Percentiles rank a stretch among this genome's conserved stretches.
phyloP scores from a whole-genome alignment of 2,113 vertebrate species.

The Lynx canadensis region DNA sequence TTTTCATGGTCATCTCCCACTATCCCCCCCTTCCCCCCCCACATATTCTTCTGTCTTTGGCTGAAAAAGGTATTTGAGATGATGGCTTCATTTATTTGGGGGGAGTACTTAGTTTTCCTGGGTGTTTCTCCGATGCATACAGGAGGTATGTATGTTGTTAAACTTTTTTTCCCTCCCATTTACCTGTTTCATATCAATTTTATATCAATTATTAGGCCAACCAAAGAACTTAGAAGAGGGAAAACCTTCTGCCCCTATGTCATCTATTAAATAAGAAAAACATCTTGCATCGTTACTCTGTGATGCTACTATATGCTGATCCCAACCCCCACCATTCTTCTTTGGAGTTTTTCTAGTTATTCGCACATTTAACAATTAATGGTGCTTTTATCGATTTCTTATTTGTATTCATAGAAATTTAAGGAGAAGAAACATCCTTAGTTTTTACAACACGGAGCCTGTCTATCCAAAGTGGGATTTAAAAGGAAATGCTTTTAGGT shows the following conservation, averaged over 20 bases:
- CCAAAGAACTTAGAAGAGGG: not conserved
- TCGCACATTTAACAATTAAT: not conserved
- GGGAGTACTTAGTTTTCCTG: not conserved
- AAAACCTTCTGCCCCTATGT: not conserved
- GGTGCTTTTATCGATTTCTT: not conserved
- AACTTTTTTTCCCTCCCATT: not conserved
- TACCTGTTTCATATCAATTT: not conserved
- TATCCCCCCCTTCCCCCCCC: not conserved
- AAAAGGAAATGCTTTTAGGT: not conserved
- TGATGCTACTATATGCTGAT: not conserved
- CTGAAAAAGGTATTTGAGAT: no score
- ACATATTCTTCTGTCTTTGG: not conserved
- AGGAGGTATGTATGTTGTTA: not conserved
- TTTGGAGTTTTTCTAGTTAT: not conserved
- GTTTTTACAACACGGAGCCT: not conserved
- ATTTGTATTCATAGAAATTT: not conserved
- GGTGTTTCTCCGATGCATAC: not conserved
- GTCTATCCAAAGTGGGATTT: not conserved
- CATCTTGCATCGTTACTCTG: not conserved
- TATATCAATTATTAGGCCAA: not conserved
- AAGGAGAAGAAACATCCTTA: not conserved
- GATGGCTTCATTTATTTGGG: not conserved
- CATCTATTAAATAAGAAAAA: not conserved
- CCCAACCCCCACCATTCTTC: not conserved
- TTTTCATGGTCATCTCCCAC: not conserved